These are phyloP conservation scores for Threskiornis aethiopicus DNA, from an alignment of 2,797 vertebrate species.

Conservation along the genomic window DNA sequence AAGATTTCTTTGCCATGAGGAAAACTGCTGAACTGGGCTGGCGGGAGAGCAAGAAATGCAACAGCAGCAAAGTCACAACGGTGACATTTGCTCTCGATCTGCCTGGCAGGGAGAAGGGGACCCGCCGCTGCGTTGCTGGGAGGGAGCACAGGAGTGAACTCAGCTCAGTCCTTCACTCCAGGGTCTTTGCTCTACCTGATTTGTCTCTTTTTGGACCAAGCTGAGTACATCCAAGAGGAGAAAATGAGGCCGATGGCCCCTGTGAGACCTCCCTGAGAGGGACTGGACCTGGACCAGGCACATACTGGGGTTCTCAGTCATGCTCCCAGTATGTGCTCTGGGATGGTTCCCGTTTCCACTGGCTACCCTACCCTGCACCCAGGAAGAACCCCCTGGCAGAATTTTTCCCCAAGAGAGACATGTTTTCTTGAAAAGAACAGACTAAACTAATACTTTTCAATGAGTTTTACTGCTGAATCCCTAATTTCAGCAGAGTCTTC, in stretches of 20 bases:
- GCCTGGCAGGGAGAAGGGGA: not conserved
- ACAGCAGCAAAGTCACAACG: not conserved
- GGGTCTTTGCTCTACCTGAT: not conserved
- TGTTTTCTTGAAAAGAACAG: not conserved
- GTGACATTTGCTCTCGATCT: accelerated
- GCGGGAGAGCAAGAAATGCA: not conserved
- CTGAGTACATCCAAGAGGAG: not conserved
- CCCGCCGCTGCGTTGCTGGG: accelerated
- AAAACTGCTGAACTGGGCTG: not conserved
- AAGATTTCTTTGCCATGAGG: not conserved
- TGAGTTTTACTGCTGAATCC: not conserved
- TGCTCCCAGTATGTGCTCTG: not conserved
- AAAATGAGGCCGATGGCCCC: not conserved
- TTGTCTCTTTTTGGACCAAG: too few species aligned
- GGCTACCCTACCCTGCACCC: not conserved
- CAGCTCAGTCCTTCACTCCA: not conserved
- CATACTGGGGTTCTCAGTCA: not conserved
- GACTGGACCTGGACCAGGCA: not conserved
- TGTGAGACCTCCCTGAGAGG: not conserved
- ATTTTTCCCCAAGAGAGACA: accelerated
- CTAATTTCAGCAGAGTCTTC: not conserved
- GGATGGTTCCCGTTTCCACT: not conserved
- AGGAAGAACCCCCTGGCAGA: not conserved
- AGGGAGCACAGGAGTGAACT: not conserved
- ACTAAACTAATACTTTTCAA: not conserved